Percentiles rank a stretch among this genome's conserved stretches.
Evolutionary conservation across 2,797 vertebrate species (phyloP).

Genomic region (Lophotriccus pileatus): DNA sequence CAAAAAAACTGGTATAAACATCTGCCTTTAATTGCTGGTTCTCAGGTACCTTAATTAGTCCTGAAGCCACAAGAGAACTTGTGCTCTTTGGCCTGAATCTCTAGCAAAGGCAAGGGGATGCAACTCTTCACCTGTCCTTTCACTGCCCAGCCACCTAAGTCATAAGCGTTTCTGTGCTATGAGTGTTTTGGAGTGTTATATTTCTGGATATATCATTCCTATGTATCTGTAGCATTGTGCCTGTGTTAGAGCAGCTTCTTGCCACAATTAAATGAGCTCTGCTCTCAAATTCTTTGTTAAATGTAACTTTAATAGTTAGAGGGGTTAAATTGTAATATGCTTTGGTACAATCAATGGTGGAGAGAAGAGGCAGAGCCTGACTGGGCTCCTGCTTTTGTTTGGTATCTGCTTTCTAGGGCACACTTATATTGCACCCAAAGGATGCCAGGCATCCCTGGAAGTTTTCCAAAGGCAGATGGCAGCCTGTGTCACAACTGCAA

Average conservation of each 20-base stretch:
- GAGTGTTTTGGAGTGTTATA: background rate
- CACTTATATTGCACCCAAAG: background rate
- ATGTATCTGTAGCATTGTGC: background rate
- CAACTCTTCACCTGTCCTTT: background rate
- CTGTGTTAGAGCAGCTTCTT: background rate
- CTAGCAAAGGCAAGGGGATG: background rate
- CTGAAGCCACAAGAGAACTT: background rate
- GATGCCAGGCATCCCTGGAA: slow-evolving; percentile 37
- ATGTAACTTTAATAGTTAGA: background rate
- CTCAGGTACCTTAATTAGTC: background rate
- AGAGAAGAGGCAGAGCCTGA: background rate
- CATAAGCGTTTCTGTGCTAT: background rate
- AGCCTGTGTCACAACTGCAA: background rate
- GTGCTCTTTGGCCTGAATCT: background rate
- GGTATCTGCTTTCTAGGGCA: background rate
- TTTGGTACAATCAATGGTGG: background rate
- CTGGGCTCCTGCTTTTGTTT: background rate
- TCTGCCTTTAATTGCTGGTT: background rate
- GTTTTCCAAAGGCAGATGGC: background rate
- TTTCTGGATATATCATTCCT: background rate
- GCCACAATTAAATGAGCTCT: background rate
- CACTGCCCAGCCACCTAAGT: background rate
- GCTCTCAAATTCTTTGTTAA: slow-evolving; percentile 3
- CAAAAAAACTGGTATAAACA: background rate
- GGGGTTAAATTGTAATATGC: background rate